Base-by-base conservation (phyloP, 2,888 invertebrate species). In the Tetanocera ferruginea region DNA sequence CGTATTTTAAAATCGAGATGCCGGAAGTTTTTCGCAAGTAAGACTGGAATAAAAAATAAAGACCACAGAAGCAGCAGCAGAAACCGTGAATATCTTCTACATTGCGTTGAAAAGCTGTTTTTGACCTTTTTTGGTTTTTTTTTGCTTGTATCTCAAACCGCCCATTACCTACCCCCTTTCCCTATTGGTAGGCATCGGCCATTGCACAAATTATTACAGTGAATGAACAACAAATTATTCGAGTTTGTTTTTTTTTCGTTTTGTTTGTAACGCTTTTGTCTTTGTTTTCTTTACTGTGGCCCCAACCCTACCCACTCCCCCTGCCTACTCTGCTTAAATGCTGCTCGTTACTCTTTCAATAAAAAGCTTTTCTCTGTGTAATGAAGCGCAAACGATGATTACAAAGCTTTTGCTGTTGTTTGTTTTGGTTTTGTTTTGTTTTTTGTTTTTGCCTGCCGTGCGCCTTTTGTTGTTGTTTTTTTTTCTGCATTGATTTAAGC, bases 321-420 rank as follows among this genome's bases (percentile, higher is more conserved):
- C 17, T 14, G 49, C 49, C 6, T 49, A 49, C 49, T 9, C n/a
- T n/a, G 1, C 43, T 37, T 43, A 3, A 43, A 43, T 11, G 43
- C 43, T 14, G 11, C 43, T 43, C 11, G 11, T 11, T 43, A 11
- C 43, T 11, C 43, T 43, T 43, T 43, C 6, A 19, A 55, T 55
- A 9, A n/a, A 55, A 23, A n/a, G 19, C 19, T 23, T 19, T 55
- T 55, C 34, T 34, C 34, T 66, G n/a, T 66, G 64, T 37, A 66
- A n/a, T 9, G 31, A 34, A 19, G 31, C 64, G 19, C 64, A 66
- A 66, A 66, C 64, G 64, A 34, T 66, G 64, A 37, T 66, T 66
- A 66, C 31, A 37, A 66, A 66, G n/a, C 19, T 34, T 66, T 66
- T 62, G 17, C 11, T 28, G 9, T 62, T 62, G 3, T 62, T 62